Evolutionary conservation across 2,113 vertebrate species (phyloP), one percentile per base, ranked within the genome.

Genomic region (Cephalopterus ornatus): DNA sequence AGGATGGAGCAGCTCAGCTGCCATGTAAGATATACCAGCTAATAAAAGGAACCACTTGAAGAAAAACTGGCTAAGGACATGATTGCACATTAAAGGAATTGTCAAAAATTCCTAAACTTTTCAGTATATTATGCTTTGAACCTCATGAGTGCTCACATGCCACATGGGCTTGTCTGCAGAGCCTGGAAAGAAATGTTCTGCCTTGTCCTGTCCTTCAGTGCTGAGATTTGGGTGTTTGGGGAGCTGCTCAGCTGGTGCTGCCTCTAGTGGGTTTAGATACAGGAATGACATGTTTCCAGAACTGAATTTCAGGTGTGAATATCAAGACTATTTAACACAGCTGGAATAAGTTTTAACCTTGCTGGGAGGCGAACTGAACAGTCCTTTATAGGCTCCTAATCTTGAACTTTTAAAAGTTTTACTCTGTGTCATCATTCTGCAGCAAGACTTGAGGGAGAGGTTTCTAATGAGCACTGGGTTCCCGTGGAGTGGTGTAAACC

Each of bases 11-110:
- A 24, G 49, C 53, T 44, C 26, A 1, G 24, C 68, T 30, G 22
- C 49, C 7, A 0, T 7, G 0, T 7, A 28, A 59, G 18, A 21
- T 9, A 28, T 5, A 3, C 13, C 18, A 21, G 4, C 15, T 27
- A 30, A 6, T 12, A 4, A 20, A 30, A 24, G 33, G 7, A 72
- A 50, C 27, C 58, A 33, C 56, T 24, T 5, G 26, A 5, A 68
- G 72, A 24, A 52, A 77, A 30, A 17, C 22, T 2, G 12, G 30
- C 32, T 8, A 1, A 49, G 84, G 39, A 18, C 27, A 23, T 58
- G 16, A 37, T 6, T 20, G 62, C 22, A 23, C 11, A 2, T 4
- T 24, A 7, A 28, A 23, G 28, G n/a, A 41, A 33, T 21, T 66
- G 46, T 30, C 35, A 47, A 22, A 32, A 85, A 21, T 4, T 7